Evolutionary conservation across 92 coral and sea anemone species (phyloP).

Genomic region (Umimayanthus kanabou): DNA sequence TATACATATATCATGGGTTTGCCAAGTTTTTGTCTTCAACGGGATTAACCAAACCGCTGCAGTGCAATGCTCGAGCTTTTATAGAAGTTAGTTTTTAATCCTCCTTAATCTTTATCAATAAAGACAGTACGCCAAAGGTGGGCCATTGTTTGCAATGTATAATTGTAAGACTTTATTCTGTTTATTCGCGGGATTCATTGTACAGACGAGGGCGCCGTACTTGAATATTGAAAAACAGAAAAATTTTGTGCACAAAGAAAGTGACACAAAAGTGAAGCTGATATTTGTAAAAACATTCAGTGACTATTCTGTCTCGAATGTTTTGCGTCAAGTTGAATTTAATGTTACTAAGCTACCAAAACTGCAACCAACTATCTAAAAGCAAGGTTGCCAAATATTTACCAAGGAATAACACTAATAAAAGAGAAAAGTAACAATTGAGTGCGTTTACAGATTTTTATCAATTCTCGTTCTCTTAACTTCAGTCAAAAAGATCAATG

Average conservation of each 20-base stretch:
- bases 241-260: not conserved
- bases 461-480: constrained; percentile 18
- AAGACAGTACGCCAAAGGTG: constrained; percentile 26
- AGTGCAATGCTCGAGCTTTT: not conserved
- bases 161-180: constrained; percentile 27
- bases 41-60: not conserved
- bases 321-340: not conserved
- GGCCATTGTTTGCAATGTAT: constrained; percentile 16
- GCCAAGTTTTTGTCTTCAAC: not conserved
- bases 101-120: constrained; percentile 7
- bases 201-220: constrained; percentile 5
- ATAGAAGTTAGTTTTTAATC: not conserved
- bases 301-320: constrained; percentile 5
- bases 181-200: constrained; percentile 5
- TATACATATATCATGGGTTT: not conserved
- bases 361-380: constrained; percentile 26
- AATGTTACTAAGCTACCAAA: constrained; percentile 37
- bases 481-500: constrained; percentile 10
- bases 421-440: constrained; percentile 38
- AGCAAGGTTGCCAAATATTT: constrained; percentile 43
- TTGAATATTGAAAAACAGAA: constrained; percentile 11
- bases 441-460: constrained; percentile 31
- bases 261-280: constrained; percentile 23
- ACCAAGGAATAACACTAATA: constrained; percentile 35
- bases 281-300: constrained; percentile 23